Evolutionary conservation across 2,113 vertebrate species (phyloP).

Genomic region (Antechinus flavipes): DNA sequence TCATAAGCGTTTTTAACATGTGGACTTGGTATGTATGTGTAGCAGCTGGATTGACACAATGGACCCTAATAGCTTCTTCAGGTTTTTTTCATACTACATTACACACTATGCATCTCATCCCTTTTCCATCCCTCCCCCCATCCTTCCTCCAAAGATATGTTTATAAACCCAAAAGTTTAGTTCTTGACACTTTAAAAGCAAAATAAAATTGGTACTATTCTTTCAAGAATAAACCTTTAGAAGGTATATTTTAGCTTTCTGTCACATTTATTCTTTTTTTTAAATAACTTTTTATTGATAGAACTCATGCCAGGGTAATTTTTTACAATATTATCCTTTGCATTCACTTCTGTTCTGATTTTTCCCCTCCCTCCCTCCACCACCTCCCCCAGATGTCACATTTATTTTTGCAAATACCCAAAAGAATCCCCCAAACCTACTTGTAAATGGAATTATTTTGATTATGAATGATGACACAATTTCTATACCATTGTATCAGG

Average conservation of each 20-base stretch:
- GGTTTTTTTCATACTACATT: conserved; percentile 82
- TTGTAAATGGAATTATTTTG: conserved; percentile 54
- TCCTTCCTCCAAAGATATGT: conserved; percentile 55
- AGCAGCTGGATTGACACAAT: conserved; percentile 86
- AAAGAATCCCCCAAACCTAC: conserved; percentile 2
- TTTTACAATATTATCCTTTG: too few species aligned
- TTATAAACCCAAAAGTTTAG: conserved; percentile 57
- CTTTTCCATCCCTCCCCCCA: not conserved
- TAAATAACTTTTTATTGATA: too few species aligned
- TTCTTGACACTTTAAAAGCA: conserved; percentile 9
- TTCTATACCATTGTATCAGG: conserved; percentile 63
- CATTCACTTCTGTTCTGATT: too few species aligned
- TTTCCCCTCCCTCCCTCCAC: too few species aligned
- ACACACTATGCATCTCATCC: conserved; percentile 59
- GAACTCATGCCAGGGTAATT: too few species aligned
- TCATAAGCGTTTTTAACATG: conserved; percentile 83
- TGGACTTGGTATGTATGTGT: conserved; percentile 79
- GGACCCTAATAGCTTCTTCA: conserved; percentile 83
- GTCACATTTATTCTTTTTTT: not conserved
- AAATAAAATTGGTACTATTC: not conserved
- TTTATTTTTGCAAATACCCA: not conserved
- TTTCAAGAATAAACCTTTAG: not conserved
- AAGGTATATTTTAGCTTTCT: not conserved
- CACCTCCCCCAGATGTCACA: too few species aligned
- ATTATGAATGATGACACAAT: conserved; percentile 61